Base-by-base conservation (phyloP, 2,888 invertebrate species). In the Abscondita cerata region DNA sequence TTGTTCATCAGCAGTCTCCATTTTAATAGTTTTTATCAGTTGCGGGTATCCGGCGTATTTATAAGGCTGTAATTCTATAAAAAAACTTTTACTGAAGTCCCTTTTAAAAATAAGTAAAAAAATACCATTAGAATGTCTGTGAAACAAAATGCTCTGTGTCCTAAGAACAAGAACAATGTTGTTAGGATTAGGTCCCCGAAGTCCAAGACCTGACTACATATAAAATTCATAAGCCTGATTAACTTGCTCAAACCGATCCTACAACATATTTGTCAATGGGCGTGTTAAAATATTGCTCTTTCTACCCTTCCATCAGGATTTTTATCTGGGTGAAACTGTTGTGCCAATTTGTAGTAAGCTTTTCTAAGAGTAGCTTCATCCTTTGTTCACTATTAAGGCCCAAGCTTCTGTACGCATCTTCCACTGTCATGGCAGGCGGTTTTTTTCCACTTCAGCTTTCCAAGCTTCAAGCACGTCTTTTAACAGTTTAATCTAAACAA, bases 1-100 rank as follows among this genome's bases (percentile, higher is more conserved):
- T 70, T 91, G 88, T 59, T 96, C 96, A 75, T 98, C 98, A 54
- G 89, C 90, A 0, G 96, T 95, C 81, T 99, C 98, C 78, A 97
- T 82, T 68, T 91, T 88, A 67, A 99, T 96, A 1, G 98, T 98
- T 80, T 95, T 93, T 52, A 99, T 93, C 16, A 99, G 84, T 82
- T 96, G 96, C 0, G 96, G 96, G 83, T 99, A 99, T 9, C 99
- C 99, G 59, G 99, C 96, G 83, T 99, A 99, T 80, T 99, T 99
- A 83, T 98, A 99, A 0, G 97, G 97, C 55, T 92, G 87, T 36
- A 99, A 83, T 63, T 93, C 95, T 92, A 77, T 12, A 77, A 77
- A 65, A 41, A 59, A n/a, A n/a, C n/a, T n/a, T n/a, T n/a, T n/a
- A n/a, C n/a, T n/a, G n/a, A n/a, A n/a, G n/a, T n/a, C n/a, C n/a